Percentiles rank a stretch among this genome's conserved stretches.
Evolutionary conservation across 2,113 vertebrate genomes (phyloP).

Genomic region (Microtus ochrogaster): DNA sequence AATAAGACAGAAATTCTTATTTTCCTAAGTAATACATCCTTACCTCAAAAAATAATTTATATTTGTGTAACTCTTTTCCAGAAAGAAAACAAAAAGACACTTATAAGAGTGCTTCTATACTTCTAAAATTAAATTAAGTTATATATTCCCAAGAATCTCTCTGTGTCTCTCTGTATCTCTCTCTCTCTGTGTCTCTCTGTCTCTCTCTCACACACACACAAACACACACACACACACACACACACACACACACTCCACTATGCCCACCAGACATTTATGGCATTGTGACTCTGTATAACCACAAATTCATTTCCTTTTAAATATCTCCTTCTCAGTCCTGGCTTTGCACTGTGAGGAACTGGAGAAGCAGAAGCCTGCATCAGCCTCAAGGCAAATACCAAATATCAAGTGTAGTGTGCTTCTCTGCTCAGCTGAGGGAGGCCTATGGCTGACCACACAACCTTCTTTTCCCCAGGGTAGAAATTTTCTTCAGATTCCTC

Average conservation of each 20-base stretch:
- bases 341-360: not conserved
- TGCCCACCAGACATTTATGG: not conserved
- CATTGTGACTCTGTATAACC: not conserved
- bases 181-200: not conserved
- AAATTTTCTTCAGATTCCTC: not conserved
- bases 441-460: not conserved
- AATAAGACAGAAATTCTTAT: not conserved
- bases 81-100: not conserved
- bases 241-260: not conserved
- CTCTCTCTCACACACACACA: not conserved
- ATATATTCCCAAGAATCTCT: not conserved
- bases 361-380: not conserved
- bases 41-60: not conserved
- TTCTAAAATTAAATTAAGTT: not conserved
- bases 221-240: not conserved
- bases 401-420: not conserved
- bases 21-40: not conserved
- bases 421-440: not conserved
- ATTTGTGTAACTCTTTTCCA: not conserved
- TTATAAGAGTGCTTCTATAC: not conserved
- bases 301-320: not conserved
- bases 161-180: not conserved
- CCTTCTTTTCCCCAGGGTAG: not conserved
- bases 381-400: slow-evolving; percentile 37
- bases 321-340: not conserved